Evolutionary conservation across 2,113 vertebrate genomes (phyloP).

Genomic region (Semicossyphus pulcher): DNA sequence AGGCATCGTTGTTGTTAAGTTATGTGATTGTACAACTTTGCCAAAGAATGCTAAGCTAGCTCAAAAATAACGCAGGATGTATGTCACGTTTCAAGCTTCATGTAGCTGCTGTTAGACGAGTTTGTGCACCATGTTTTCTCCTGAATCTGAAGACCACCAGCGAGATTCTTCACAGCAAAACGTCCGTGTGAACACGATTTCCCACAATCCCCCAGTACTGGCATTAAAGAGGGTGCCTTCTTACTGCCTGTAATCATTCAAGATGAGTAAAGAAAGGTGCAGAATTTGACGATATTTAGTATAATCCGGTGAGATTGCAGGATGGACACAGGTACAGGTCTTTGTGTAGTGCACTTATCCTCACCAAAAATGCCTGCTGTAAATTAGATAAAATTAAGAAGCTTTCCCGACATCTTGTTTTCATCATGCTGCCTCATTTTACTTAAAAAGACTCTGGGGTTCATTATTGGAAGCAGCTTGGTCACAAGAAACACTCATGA

Average conservation of each 20-base stretch:
- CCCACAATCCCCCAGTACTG: conserved; percentile 22
- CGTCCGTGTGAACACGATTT: conserved; percentile 51
- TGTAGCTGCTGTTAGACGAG: conserved; percentile 25
- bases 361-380: conserved; percentile 74
- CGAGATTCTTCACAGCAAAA: conserved; percentile 54
- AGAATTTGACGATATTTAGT: conserved; percentile 23
- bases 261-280: neutral
- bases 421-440: conserved; percentile 50
- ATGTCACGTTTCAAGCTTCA: conserved; percentile 3
- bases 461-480: neutral
- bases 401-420: conserved; percentile 47
- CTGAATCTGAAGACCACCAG: conserved; percentile 66
- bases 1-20: conserved; percentile 69
- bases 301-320: conserved; percentile 51
- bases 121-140: conserved; percentile 29
- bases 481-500: neutral
- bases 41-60: conserved; percentile 71
- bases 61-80: conserved; percentile 27
- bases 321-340: conserved; percentile 51
- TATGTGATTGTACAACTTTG: conserved; percentile 70
- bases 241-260: conserved; percentile 40
- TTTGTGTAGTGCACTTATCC: conserved; percentile 71
- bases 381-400: conserved; percentile 29
- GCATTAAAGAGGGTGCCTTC: conserved; percentile 67
- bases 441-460: conserved; percentile 20